phyloP scores from a whole-genome alignment of 2,797 vertebrate species.

The Crenuchus spilurus region DNA sequence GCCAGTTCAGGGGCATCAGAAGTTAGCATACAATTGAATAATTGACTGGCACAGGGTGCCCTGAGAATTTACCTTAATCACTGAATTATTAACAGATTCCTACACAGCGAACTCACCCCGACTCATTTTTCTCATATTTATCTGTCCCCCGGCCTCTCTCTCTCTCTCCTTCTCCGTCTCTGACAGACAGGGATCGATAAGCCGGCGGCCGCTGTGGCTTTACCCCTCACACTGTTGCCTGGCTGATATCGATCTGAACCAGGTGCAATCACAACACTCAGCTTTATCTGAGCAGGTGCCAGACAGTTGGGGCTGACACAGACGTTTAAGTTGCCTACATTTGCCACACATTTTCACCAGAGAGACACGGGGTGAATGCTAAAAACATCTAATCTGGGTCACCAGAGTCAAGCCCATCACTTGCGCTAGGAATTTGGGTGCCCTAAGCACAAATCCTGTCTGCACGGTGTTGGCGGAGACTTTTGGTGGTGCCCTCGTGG shows the following conservation, averaged over 20 bases:
- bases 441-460: too few species aligned
- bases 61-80: neutral
- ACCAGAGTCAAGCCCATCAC: neutral
- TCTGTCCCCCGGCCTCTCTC: slow-evolving; percentile 1
- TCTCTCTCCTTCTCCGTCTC: neutral
- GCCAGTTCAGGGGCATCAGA: neutral
- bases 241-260: slow-evolving; percentile 35
- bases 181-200: slow-evolving; percentile 40
- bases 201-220: slow-evolving; percentile 7
- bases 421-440: too few species aligned
- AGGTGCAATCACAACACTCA: slow-evolving; percentile 45
- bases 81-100: neutral
- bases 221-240: slow-evolving; percentile 23
- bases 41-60: neutral
- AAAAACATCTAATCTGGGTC: slow-evolving; percentile 25
- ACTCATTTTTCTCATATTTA: neutral
- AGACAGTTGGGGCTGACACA: slow-evolving; percentile 22
- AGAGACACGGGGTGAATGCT: neutral
- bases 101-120: neutral
- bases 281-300: slow-evolving; percentile 34
- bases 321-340: slow-evolving; percentile 9
- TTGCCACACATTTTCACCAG: slow-evolving; percentile 12
- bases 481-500: too few species aligned
- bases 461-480: too few species aligned
- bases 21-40: neutral